phyloP scores from a whole-genome alignment of 2,888 invertebrate species.

The Nasonovia ribisnigri region DNA sequence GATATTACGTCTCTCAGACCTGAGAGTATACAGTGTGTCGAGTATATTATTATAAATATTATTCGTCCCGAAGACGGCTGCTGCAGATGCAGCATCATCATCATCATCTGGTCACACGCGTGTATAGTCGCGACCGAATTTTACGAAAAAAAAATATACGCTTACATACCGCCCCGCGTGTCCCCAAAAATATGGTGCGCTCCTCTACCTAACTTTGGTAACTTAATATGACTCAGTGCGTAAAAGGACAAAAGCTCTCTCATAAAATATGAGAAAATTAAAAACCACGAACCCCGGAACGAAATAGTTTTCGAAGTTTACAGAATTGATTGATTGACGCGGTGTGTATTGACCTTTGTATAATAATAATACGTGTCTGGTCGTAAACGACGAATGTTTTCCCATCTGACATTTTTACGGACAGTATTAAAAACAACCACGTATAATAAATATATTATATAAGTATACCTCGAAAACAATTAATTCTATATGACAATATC shows the following conservation, averaged over 20 bases:
- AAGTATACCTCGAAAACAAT: conserved; percentile 4
- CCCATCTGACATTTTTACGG: not conserved
- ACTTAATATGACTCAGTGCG: no score
- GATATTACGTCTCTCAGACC: no score
- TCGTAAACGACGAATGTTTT: conserved; percentile 7
- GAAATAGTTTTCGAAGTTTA: not conserved
- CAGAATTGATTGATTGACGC: conserved; percentile 27
- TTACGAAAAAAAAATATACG: not conserved
- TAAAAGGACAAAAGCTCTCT: no score
- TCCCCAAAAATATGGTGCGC: no score
- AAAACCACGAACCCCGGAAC: not conserved
- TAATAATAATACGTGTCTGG: not conserved
- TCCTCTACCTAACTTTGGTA: no score
- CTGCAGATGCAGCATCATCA: conserved; percentile 6
- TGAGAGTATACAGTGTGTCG: no score
- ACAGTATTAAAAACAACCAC: not conserved
- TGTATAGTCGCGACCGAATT: not conserved
- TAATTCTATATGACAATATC: conserved; percentile 11
- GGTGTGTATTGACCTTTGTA: not conserved
- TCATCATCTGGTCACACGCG: not conserved
- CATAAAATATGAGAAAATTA: no score
- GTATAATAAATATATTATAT: not conserved
- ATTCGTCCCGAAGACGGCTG: not conserved
- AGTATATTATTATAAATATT: not conserved
- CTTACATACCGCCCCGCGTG: not conserved